These are phyloP conservation scores for Alouatta palliata DNA, from an alignment of 2,113 vertebrate genomes.

Conservation along the genomic window DNA sequence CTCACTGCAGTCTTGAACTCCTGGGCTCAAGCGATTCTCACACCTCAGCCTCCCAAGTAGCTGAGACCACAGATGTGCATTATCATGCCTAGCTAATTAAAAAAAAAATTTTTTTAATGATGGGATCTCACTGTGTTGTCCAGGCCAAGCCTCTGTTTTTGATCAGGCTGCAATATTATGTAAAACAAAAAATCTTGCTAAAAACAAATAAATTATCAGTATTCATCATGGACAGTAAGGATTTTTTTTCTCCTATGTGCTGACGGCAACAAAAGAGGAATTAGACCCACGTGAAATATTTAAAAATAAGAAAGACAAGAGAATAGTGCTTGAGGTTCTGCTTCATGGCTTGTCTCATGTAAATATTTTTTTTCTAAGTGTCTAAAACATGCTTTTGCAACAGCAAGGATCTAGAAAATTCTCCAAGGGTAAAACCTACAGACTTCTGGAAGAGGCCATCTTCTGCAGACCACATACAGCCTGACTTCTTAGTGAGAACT, in stretches of 20 bases:
- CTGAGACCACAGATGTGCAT: too few relatives aligned
- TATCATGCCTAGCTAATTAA: too few relatives aligned
- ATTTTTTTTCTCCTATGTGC: neutral
- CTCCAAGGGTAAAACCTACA: neutral
- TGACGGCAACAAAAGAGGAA: neutral
- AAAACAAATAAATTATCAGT: neutral
- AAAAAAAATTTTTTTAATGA: too few relatives aligned
- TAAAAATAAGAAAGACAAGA: neutral
- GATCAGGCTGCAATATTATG: neutral
- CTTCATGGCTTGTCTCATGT: neutral
- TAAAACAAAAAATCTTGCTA: neutral
- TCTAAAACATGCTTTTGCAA: neutral
- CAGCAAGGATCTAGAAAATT: neutral
- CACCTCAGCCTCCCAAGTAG: too few relatives aligned
- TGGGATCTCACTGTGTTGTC: too few relatives aligned
- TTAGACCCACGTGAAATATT: accelerated
- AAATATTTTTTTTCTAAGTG: neutral
- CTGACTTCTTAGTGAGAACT: neutral
- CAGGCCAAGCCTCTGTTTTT: neutral
- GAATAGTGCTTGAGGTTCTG: neutral
- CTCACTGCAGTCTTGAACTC: too few relatives aligned
- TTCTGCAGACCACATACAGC: neutral
- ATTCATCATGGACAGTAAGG: neutral
- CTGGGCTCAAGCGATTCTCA: too few relatives aligned
- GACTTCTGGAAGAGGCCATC: neutral